phyloP scores from a whole-genome alignment of 2,113 vertebrate species.

The Trochalopteron elliotii region DNA sequence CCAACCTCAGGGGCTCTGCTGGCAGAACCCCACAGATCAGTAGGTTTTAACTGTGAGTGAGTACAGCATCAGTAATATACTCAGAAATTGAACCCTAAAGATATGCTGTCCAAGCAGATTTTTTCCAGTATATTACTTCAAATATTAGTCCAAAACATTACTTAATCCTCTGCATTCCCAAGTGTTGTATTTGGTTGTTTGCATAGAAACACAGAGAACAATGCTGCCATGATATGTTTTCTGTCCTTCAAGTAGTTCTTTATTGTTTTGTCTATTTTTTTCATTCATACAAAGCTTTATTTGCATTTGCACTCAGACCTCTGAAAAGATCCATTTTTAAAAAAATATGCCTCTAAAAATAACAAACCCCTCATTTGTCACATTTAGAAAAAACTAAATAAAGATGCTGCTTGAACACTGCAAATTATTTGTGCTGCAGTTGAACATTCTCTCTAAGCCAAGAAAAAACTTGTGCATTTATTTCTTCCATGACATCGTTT shows the following conservation, averaged over 20 bases:
- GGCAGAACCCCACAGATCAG: not conserved
- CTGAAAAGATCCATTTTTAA: not conserved
- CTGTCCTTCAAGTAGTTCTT: not conserved
- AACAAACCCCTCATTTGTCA: not conserved
- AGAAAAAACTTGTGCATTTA: constrained; percentile 81
- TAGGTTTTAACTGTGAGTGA: not conserved
- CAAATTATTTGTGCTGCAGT: constrained; percentile 31
- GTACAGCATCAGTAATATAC: not conserved
- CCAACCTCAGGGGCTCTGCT: fast-evolving
- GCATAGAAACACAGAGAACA: not conserved
- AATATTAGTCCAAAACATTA: not conserved
- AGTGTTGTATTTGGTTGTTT: not conserved
- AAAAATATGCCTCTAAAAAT: not conserved
- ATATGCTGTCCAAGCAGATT: not conserved
- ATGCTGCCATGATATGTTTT: not conserved
- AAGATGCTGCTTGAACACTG: not conserved
- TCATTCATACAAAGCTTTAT: not conserved
- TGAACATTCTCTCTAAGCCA: constrained; percentile 81
- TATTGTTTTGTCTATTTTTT: not conserved
- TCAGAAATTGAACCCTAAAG: not conserved
- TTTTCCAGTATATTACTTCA: not conserved
- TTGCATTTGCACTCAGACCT: not conserved
- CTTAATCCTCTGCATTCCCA: not conserved
- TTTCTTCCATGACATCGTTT: constrained; percentile 84
- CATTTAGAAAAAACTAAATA: not conserved